These are phyloP conservation scores for Endotricha flammealis DNA, from an alignment of 2,888 invertebrate species.

Conservation along the genomic window DNA sequence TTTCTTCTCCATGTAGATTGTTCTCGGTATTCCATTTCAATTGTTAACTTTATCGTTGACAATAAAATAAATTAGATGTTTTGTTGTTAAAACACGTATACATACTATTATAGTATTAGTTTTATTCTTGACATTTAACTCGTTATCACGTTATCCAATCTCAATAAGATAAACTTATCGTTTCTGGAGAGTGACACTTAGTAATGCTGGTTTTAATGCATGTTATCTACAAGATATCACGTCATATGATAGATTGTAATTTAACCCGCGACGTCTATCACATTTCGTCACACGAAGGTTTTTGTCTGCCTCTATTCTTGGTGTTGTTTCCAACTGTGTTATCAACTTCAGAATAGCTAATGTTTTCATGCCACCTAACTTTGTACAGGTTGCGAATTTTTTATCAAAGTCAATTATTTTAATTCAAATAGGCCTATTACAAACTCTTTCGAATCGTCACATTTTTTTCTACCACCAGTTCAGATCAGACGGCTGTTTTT, in stretches of 20 bases:
- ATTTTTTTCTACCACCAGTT: no score
- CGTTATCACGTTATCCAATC: neutral
- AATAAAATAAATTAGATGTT: neutral
- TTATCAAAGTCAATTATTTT: no score
- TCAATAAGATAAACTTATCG: conserved; percentile 3
- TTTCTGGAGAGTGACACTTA: neutral
- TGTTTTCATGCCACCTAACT: no score
- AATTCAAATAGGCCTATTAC: no score
- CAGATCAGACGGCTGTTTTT: neutral
- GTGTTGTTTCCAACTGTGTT: no score
- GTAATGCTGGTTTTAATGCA: neutral
- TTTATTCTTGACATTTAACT: conserved; percentile 9
- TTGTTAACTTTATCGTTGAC: neutral
- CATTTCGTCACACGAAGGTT: no score
- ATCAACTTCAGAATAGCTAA: no score
- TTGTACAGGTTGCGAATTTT: no score
- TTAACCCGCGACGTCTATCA: no score
- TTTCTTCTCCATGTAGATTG: conserved; percentile 16
- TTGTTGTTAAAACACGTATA: neutral
- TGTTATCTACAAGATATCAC: neutral
- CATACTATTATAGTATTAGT: neutral
- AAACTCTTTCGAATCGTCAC: no score
- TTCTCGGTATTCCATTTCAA: neutral
- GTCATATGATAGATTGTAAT: neutral
- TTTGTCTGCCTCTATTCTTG: no score